Evolutionary conservation across 2,888 invertebrate species (phyloP), one percentile per base, ranked within the genome.

Genomic region (Callosobruchus maculatus): DNA sequence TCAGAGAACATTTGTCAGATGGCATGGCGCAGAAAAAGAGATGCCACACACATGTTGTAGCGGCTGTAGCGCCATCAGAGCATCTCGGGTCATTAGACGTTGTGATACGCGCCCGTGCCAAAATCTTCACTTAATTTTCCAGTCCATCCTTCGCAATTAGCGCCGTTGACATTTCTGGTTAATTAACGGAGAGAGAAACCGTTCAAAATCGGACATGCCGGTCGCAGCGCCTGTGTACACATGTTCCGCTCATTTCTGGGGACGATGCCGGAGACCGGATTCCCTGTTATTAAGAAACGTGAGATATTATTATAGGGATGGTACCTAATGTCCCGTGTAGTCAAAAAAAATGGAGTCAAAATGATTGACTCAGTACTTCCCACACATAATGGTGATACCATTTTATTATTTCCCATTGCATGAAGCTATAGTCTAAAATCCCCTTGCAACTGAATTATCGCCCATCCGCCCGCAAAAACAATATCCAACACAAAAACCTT

Each of bases 121-220:
- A 82, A 81, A 83, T 84, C 80, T 82, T 84, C 85, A 83, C 85
- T 85, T 85, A 83, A 85, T 85, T 84, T 84, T 81, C 82, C 81
- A 80, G 71, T 77, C 80, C 80, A 80, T 82, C 83, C 80, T 78
- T 77, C 75, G 76, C 81, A 79, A 83, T 83, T 83, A 82, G 81
- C 80, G 74, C 74, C 75, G 77, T 76, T 74, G 80, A 80, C 81
- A 79, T 81, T 80, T 73, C 71, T 77, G 74, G 49, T 76, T 78
- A 81, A 82, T 82, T 82, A 81, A 5, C 49, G n/a, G n/a, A n/a
- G n/a, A n/a, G n/a, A 49, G 49, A 49, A 18, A 49, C 49, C 49
- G 49, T 49, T 49, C 49, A 49, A 49, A 49, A 49, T 49, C 49
- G 49, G 49, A 49, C 49, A 49, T 49, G 49, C 49, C 13, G 49